A percentile compares a stretch with the other conserved stretches of the same genome.
Conservation (phyloP, 2,888 invertebrate genomes). For the Drosophila mimetica region DNA sequence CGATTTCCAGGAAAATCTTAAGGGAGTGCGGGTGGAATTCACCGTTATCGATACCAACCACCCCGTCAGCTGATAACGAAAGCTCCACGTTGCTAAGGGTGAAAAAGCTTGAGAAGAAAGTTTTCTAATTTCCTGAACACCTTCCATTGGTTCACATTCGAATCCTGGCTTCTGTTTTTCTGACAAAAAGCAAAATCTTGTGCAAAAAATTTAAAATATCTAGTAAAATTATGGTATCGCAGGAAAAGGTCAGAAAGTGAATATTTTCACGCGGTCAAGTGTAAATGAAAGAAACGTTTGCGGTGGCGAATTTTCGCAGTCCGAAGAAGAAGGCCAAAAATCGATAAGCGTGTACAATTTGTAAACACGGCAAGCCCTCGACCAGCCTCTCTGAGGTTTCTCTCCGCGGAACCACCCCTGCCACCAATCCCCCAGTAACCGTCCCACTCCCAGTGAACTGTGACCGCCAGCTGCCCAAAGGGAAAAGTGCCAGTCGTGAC, state of each 20-base stretch:
- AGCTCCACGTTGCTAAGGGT: slow-evolving; percentile 53
- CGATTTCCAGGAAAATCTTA: slow-evolving; percentile 36
- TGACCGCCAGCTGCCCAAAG: slow-evolving; percentile 29
- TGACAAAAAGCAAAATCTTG: slow-evolving; percentile 5
- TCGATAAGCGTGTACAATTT: slow-evolving; percentile 74
- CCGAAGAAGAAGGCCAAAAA: slow-evolving; percentile 49
- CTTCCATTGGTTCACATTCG: slow-evolving; percentile 72
- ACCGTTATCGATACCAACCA: slow-evolving; percentile 17
- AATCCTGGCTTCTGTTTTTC: slow-evolving; percentile 17
- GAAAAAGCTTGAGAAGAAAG: slow-evolving; percentile 26
- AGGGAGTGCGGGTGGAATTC: slow-evolving; percentile 1
- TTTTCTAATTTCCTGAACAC: slow-evolving; percentile 38
- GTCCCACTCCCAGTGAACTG: slow-evolving; percentile 52
- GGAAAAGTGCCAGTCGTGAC: background rate
- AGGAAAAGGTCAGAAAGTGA: background rate
- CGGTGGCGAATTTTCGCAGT: slow-evolving; percentile 25
- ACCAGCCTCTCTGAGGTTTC: slow-evolving; percentile 19
- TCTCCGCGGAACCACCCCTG: background rate
- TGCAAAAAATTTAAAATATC: background rate
- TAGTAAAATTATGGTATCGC: slow-evolving; percentile 8
- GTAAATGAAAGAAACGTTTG: slow-evolving; percentile 4
- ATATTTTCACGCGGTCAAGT: slow-evolving; percentile 8
- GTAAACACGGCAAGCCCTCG: slow-evolving; percentile 76
- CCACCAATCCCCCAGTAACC: background rate
- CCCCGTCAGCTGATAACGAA: slow-evolving; percentile 35